These are phyloP conservation scores for Pogonocichla stellata DNA, from an alignment of 2,113 vertebrate species.

Conservation along the genomic window DNA sequence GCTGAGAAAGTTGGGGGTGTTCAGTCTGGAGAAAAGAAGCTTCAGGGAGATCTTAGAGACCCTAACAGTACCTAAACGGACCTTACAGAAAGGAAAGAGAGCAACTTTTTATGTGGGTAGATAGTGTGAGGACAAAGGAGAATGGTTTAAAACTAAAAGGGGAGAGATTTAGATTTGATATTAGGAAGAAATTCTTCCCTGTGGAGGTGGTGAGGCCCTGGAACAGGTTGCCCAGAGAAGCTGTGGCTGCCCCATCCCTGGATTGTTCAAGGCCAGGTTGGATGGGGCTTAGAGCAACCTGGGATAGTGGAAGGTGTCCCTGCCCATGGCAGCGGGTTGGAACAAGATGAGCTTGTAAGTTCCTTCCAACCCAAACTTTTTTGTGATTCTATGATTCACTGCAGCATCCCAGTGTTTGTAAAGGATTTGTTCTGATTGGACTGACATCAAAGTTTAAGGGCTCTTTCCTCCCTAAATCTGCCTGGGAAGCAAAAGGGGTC, in stretches of 20 bases:
- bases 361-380: neutral
- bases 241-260: neutral
- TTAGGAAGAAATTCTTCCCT: neutral
- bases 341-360: neutral
- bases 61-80: neutral
- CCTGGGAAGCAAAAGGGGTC: neutral
- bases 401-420: neutral
- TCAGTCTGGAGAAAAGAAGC: neutral
- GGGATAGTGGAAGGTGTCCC: neutral
- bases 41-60: neutral
- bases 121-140: neutral
- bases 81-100: neutral
- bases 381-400: neutral
- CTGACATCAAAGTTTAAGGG: neutral
- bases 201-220: neutral
- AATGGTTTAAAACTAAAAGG: neutral
- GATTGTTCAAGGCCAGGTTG: neutral
- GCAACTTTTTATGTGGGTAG: neutral
- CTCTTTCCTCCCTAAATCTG: neutral
- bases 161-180: neutral
- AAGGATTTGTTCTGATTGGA: neutral
- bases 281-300: accelerated
- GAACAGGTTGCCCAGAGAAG: neutral
- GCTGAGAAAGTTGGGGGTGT: neutral
- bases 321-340: neutral